These are phyloP conservation scores for Microcebus murinus DNA, from an alignment of 2,113 vertebrate species.

Conservation along the genomic window DNA sequence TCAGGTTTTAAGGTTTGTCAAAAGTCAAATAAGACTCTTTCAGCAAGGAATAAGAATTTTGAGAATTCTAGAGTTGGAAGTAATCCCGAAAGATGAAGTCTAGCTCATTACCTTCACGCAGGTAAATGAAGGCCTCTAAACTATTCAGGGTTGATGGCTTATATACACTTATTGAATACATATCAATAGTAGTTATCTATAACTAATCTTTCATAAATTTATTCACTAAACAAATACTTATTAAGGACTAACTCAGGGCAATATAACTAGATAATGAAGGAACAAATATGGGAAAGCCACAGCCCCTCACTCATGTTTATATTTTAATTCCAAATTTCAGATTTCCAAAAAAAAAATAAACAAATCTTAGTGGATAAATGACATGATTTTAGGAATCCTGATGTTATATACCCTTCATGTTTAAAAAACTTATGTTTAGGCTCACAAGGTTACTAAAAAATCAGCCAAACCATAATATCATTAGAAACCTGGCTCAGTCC, in stretches of 20 bases:
- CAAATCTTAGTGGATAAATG: not conserved
- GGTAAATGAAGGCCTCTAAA: constrained; percentile 23
- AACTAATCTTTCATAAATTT: constrained; percentile 41
- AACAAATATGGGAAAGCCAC: not conserved
- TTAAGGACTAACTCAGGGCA: not conserved
- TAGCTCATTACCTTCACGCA: not conserved
- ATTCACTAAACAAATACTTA: constrained; percentile 22
- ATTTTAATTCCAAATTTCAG: constrained; percentile 39
- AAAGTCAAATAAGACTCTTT: constrained; percentile 28
- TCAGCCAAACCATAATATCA: not conserved
- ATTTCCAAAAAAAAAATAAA: not conserved
- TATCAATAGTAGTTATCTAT: not conserved
- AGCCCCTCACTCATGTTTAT: not conserved
- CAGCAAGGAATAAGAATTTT: not conserved
- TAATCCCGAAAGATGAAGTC: constrained; percentile 5
- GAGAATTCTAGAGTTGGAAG: constrained; percentile 22
- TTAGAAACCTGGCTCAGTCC: not conserved
- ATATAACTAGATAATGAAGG: not conserved
- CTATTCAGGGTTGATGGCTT: not conserved
- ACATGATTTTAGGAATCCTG: constrained; percentile 15
- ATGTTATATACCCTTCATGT: not conserved
- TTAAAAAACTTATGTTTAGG: not conserved
- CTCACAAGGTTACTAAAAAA: not conserved
- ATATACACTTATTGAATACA: not conserved
- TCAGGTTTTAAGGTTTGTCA: not conserved